Percentiles rank a stretch among this genome's conserved stretches.
Conservation (phyloP, 2,797 vertebrate species). For the Trematomus bernacchii region DNA sequence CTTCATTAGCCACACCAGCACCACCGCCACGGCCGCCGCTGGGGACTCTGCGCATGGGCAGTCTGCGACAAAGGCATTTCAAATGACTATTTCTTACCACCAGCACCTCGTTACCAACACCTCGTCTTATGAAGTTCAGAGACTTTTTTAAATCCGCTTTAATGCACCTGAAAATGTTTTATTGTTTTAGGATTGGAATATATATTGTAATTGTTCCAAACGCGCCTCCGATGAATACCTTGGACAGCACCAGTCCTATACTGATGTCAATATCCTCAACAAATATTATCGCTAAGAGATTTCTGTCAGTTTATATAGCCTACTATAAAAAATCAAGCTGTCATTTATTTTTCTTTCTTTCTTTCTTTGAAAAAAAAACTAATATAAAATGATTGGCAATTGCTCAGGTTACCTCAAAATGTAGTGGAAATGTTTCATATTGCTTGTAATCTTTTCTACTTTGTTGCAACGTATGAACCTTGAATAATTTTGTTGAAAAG, state of each 20-base stretch:
- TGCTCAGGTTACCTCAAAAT: constrained; percentile 83
- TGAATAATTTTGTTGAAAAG: constrained; percentile 76
- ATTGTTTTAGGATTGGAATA: neutral
- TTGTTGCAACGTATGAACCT: constrained; percentile 89
- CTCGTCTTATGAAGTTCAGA: constrained; percentile 53
- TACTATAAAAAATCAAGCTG: constrained; percentile 86
- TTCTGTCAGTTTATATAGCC: constrained; percentile 84
- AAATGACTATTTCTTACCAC: constrained; percentile 72
- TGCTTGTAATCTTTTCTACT: constrained; percentile 86
- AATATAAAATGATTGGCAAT: constrained; percentile 83
- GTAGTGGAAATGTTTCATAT: constrained; percentile 47
- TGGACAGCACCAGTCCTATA: constrained; percentile 86
- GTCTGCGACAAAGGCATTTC: constrained; percentile 81
- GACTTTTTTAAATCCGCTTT: constrained; percentile 20
- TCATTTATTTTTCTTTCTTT: constrained; percentile 23
- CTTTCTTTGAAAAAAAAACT: constrained; percentile 70
- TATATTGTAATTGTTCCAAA: neutral
- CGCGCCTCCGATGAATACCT: constrained; percentile 36
- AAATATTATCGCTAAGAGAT: constrained; percentile 25
- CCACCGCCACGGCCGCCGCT: constrained; percentile 75
- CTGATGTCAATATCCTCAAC: constrained; percentile 88
- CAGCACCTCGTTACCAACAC: constrained; percentile 61
- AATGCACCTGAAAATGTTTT: constrained; percentile 16
- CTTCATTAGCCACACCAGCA: constrained; percentile 87
- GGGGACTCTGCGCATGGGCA: constrained; percentile 88